These are phyloP conservation scores for Mayetiola destructor DNA, from an alignment of 2,888 invertebrate genomes.

Conservation along the genomic window DNA sequence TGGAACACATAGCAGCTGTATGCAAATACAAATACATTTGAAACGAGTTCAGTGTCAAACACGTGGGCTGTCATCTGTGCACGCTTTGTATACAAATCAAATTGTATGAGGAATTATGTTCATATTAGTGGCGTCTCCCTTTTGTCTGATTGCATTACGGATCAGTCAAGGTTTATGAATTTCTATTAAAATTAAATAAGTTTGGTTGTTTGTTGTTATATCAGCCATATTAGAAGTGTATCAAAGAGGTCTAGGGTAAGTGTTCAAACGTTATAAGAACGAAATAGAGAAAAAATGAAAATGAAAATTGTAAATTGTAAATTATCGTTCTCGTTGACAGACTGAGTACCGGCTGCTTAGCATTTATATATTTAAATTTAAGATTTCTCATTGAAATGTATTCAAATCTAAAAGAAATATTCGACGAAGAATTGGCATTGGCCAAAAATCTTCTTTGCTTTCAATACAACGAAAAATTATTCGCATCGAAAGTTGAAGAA, in stretches of 20 bases:
- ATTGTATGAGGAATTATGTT: too few relatives aligned
- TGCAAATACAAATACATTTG: not conserved
- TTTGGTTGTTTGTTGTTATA: not conserved
- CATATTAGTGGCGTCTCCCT: not conserved
- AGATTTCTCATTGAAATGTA: not conserved
- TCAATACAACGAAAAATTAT: not conserved
- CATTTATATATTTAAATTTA: not conserved
- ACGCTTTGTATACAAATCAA: slow-evolving; percentile 1
- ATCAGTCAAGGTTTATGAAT: not conserved
- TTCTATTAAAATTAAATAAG: not conserved
- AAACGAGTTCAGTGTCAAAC: not conserved
- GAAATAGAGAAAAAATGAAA: too few relatives aligned
- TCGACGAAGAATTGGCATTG: not conserved
- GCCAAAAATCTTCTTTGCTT: not conserved
- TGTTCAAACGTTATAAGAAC: too few relatives aligned
- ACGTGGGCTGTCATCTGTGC: not conserved
- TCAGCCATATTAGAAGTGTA: not conserved
- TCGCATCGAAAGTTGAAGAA: not conserved
- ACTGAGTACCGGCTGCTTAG: not conserved
- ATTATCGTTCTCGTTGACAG: not conserved
- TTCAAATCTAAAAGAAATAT: not conserved
- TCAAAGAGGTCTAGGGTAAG: not conserved
- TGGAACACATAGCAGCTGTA: too few relatives aligned
- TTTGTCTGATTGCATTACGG: not conserved
- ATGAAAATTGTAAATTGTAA: not conserved